Base-by-base conservation (phyloP, 2,797 vertebrate species). In the Rhinichthys osculus region DNA sequence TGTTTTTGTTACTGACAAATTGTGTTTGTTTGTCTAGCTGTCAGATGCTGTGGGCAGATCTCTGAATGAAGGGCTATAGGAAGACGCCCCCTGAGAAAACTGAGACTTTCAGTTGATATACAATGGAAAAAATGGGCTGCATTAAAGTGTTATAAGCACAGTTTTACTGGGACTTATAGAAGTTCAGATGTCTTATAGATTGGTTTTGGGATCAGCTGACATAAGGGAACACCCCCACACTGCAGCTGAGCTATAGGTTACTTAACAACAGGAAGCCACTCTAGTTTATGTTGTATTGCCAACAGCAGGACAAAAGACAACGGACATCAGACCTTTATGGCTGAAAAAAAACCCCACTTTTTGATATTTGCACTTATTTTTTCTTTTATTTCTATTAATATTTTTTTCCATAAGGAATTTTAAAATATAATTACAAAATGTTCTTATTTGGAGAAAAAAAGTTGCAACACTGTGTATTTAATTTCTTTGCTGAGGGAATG, bases 11-110 rank as follows among this genome's bases (percentile, higher is more conserved):
- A 38, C 33, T 44, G 40, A 67, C 42, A 35, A 69, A 69, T 47
- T 69, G 17, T 64, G 42, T n/a, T 77, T 70, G 80, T 59, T 70
- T 84, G 64, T 82, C 57, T 87, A 88, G 90, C 83, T 59, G 35
- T 80, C 76, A 72, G 54, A 83, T 79, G 57, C n/a, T 77, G 23
- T 76, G 82, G 23, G 67, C 42, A 77, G 57, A 69, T 79, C 44
- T 79, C 38, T 74, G 33, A 21, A 50, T 16, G 47, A 72, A 21
- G 30, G 21, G 57, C n/a, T 42, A 50, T 54, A 78, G 57, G 23
- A 82, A 73, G 71, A 70, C 1, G 2, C 7, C 52, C 33, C 70
- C 72, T 33, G 27, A 52, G 64, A 33, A 73, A 79, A 54, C 16
- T 21, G 40, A 79, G 40, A 23, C 42, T 78, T 77, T 78, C 13